Evolutionary conservation across 2,797 vertebrate genomes (phyloP).

Genomic region (Numenius phaeopus): DNA sequence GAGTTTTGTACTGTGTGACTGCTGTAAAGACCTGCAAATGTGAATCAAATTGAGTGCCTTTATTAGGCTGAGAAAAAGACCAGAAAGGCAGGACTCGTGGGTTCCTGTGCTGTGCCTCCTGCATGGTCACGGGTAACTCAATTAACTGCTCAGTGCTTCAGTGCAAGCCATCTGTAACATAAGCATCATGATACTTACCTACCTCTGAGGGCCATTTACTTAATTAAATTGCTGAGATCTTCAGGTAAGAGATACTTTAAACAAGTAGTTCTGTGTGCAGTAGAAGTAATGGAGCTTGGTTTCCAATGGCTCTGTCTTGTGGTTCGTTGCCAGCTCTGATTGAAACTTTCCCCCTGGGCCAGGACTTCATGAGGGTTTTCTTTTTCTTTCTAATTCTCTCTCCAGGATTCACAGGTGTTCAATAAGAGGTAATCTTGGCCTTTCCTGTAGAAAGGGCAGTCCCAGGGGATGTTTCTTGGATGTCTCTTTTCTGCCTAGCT

Average conservation of each 20-base stretch:
- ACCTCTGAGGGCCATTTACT: constrained; percentile 40
- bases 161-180: background rate
- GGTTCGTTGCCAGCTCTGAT: constrained; percentile 44
- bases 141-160: constrained; percentile 28
- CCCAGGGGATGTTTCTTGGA: background rate
- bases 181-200: constrained; percentile 41
- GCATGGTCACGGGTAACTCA: background rate
- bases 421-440: background rate
- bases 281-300: constrained; percentile 43
- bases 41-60: background rate
- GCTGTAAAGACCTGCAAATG: background rate
- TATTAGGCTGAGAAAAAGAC: background rate
- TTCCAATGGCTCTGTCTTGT: constrained; percentile 43
- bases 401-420: background rate
- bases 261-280: background rate
- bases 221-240: constrained; percentile 60
- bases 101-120: background rate
- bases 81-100: background rate
- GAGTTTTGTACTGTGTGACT: background rate
- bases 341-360: constrained; percentile 13
- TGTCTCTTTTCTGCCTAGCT: constrained; percentile 16
- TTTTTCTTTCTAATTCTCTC: background rate
- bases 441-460: background rate
- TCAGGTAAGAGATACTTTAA: constrained; percentile 41
- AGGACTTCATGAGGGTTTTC: background rate